Base-by-base conservation (phyloP, 2,113 vertebrate species). In the Indri indri region DNA sequence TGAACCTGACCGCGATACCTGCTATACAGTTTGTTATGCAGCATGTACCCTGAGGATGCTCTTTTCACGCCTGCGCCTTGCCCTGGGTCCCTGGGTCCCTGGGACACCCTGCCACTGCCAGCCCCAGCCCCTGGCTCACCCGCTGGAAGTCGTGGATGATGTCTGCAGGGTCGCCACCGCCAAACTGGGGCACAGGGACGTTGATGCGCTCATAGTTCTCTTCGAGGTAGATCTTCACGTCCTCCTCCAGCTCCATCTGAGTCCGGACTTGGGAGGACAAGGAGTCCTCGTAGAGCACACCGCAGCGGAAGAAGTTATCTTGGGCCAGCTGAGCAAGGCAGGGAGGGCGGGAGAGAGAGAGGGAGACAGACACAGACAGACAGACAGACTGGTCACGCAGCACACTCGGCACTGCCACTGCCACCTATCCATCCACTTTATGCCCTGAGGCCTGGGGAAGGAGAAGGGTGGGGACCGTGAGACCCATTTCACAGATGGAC, bases 111-210 rank as follows among this genome's bases (percentile, higher is more conserved):
- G 42, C 11, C 2, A 6, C 13, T 5, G 0, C 13, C 71, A 17
- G 0, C 8, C 77, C 52, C 3, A 0, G 34, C 1, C 40, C 81
- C 90, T 2, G 34, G 37, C 99, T 99, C 98, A 99, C 99, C 98
- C 98, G 98, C 98, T 99, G 99, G 98, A 99, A 99, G 97, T 99
- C 99, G 0, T 99, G 99, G 98, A 99, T 99, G 88, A 99, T 99
- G 88, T 99, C 99, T 0, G 99, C 99, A 0, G 99, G 99, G 97
- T 99, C 99, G 0, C 99, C 99, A 11, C 99, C 99, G 14, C 99
- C 99, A 37, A 99, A 99, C 98, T 99, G 99, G 32, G 99, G 99
- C 96, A 99, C 99, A 0, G 99, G 99, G 88, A 99, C 99, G 0
- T 99, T 99, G 98, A 99, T 99, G 88, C 99, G 99, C 96, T 99